These are phyloP conservation scores for Sebastes diploproa DNA, from an alignment of 2,797 vertebrate genomes.

Conservation along the genomic window DNA sequence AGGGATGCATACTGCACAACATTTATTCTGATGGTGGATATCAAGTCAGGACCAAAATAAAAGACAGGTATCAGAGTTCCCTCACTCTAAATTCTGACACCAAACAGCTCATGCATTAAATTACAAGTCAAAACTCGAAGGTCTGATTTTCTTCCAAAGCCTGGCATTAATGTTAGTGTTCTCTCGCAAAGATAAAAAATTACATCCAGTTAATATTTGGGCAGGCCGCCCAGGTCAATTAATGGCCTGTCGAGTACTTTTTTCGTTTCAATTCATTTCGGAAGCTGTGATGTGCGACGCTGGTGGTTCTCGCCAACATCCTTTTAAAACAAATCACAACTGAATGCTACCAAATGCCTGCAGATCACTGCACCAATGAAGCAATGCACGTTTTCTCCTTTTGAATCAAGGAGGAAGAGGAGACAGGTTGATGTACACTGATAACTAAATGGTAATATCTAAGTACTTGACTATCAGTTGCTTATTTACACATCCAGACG, in stretches of 20 bases:
- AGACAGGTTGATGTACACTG: neutral
- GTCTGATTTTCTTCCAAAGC: neutral
- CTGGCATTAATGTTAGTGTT: neutral
- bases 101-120: neutral
- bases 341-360: neutral
- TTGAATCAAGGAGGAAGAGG: neutral
- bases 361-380: neutral
- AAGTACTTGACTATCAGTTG: neutral
- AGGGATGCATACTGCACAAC: neutral
- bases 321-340: conserved; percentile 24
- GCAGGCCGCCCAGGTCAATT: conserved; percentile 1
- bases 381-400: neutral
- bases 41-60: neutral
- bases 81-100: neutral
- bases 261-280: conserved; percentile 28
- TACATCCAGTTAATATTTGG: conserved; percentile 25
- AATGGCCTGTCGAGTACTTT: conserved; percentile 14
- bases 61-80: neutral
- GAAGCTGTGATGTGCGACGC: conserved; percentile 6
- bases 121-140: neutral
- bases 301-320: neutral
- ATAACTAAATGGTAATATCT: neutral
- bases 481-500: neutral
- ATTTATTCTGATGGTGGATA: neutral
- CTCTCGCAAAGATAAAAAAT: neutral